Conservation (phyloP, 2,888 invertebrate species). For the Drosophila limbata region DNA sequence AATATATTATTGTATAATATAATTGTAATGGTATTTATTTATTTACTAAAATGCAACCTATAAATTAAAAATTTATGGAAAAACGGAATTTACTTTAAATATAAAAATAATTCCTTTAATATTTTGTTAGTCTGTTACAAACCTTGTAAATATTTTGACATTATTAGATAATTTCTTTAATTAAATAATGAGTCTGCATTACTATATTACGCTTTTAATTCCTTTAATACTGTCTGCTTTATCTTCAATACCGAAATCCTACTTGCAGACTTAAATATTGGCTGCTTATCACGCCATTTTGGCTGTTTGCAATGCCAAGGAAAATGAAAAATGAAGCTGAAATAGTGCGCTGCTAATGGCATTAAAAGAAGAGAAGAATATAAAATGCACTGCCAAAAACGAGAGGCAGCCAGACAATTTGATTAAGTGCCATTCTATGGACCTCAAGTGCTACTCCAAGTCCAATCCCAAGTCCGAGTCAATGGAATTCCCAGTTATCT, state of each 20-base stretch:
- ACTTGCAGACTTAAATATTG: neutral
- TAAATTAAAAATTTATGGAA: too few species aligned
- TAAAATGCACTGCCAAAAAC: conserved; percentile 47
- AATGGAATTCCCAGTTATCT: conserved; percentile 1
- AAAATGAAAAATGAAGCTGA: conserved; percentile 65
- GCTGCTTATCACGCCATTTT: conserved; percentile 18
- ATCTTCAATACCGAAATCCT: neutral
- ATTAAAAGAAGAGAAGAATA: conserved; percentile 39
- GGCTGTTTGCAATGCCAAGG: conserved; percentile 28
- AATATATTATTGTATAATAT: too few species aligned
- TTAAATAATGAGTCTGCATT: neutral
- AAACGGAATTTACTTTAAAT: neutral
- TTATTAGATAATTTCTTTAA: neutral
- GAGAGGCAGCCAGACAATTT: conserved; percentile 56
- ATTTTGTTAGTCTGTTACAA: neutral
- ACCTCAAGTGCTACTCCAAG: conserved; percentile 12
- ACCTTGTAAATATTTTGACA: neutral
- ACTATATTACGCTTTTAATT: neutral
- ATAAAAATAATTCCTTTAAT: neutral
- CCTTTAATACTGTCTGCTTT: neutral
- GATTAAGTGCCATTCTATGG: conserved; percentile 61
- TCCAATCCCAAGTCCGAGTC: neutral
- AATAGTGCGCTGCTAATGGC: conserved; percentile 58
- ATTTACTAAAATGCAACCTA: too few species aligned
- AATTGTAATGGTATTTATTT: too few species aligned